Base-by-base conservation (phyloP, 1,140 invertebrate genomes). In the Camponotus floridanus region DNA sequence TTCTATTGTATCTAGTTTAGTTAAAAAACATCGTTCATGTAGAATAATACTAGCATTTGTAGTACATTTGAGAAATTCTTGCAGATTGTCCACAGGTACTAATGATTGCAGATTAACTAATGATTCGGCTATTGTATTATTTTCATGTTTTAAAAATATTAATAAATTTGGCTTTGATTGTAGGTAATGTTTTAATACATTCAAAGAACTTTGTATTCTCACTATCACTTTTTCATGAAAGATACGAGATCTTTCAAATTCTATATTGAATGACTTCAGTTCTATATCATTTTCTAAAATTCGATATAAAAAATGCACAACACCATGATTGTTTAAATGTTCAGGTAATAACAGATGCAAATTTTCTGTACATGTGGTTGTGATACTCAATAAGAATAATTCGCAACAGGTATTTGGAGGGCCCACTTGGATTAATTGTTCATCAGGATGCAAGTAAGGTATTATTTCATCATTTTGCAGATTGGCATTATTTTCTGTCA, bases 351-450 rank as follows among this genome's bases (percentile, higher is more conserved):
- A 71, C 13, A 79, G 65, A 73, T 93, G 81, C 15, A 94, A 57
- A 89, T 95, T 93, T 57, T 87, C 85, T 64, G 86, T 88, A 51
- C 73, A 92, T 78, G 91, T 90, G 21, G 92, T 86, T 68, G 78
- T 92, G 59, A 95, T 93, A 78, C 85, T 92, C 26, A 95, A 86
- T 6, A 93, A 33, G 88, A 95, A 95, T 80, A 94, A 87, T 59
- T 93, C 91, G 39, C 88, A 85, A 71, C 92, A 95, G 61, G 65
- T 89, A 8, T 91, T 83, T 78, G 92, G 15, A 33, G 94, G 89
- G 0, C 94, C 94, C 45, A 95, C 87, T 83, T 95, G 94, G 85
- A 95, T 94, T n/a, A 95, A 85, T 76, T 90, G 89, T 65, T 95
- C 93, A 57, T 95, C 90, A 61, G 89, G 76, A 48, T 94, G 55